A percentile compares a stretch with the other conserved stretches of the same genome.
Conservation (phyloP, 2,113 vertebrate species). For the Etia nguti region DNA sequence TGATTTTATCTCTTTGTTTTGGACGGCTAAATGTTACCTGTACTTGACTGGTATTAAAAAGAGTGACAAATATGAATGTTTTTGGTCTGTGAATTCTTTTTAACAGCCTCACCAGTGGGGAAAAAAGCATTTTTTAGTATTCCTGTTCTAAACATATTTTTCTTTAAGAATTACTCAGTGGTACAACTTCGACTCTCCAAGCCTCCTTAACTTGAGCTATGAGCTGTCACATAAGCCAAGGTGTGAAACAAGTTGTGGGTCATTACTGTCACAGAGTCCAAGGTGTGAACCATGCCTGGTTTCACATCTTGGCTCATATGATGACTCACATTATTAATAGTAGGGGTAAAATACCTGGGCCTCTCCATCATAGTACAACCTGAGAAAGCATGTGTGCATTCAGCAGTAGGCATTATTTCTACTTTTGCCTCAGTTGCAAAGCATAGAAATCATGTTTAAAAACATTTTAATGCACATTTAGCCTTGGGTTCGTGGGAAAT, state of each 20-base stretch:
- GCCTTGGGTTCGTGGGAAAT: neutral
- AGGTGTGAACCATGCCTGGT: neutral
- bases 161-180: neutral
- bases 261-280: neutral
- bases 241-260: neutral
- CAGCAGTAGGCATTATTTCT: neutral
- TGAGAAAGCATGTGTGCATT: neutral
- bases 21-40: neutral
- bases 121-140: neutral
- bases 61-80: neutral
- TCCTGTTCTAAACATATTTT: neutral
- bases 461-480: fast-evolving
- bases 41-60: neutral
- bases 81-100: neutral
- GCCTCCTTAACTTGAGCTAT: neutral
- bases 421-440: neutral
- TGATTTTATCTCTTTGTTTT: neutral
- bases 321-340: neutral
- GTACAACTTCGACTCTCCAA: neutral
- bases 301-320: neutral
- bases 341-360: neutral
- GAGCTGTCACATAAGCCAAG: neutral
- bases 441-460: neutral
- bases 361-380: neutral
- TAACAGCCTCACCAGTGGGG: neutral